Percentiles rank a stretch among this genome's conserved stretches.
These are phyloP conservation scores for Diabrotica undecimpunctata DNA, from an alignment of 1,140 invertebrate genomes.

Conservation along the genomic window DNA sequence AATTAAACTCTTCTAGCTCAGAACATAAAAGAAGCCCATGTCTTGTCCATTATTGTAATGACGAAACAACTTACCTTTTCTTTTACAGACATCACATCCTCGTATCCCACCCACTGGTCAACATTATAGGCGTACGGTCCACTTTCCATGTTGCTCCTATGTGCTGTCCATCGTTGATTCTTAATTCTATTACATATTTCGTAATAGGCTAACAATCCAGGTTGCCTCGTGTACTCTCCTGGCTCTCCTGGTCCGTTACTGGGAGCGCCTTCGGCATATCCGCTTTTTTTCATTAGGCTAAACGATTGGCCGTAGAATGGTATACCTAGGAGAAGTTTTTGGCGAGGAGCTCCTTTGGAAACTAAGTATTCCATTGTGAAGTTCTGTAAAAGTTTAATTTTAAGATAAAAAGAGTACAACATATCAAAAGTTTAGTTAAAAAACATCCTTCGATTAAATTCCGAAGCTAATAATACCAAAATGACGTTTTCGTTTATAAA, in stretches of 20 bases:
- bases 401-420: too few relatives aligned
- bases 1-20: too few relatives aligned
- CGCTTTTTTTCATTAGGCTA: constrained; percentile 57
- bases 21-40: too few relatives aligned
- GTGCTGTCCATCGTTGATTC: constrained; percentile 58
- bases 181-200: constrained; percentile 80
- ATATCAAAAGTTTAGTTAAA: too few relatives aligned
- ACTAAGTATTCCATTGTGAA: constrained; percentile 73
- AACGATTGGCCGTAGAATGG: constrained; percentile 88
- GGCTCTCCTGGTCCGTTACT: constrained; percentile 68
- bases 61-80: constrained; percentile 58
- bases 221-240: constrained; percentile 81
- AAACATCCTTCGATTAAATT: too few relatives aligned
- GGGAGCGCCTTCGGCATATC: constrained; percentile 50
- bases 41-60: not conserved
- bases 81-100: constrained; percentile 71
- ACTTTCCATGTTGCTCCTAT: constrained; percentile 49
- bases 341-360: constrained; percentile 66
- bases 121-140: constrained; percentile 76
- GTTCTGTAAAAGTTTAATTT: constrained; percentile 53
- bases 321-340: constrained; percentile 81
- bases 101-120: constrained; percentile 89
- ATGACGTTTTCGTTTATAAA: too few relatives aligned
- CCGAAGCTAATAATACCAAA: too few relatives aligned
- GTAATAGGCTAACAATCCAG: constrained; percentile 85